Base-by-base conservation (phyloP, 1,140 invertebrate genomes). In the Camponotus pennsylvanicus region DNA sequence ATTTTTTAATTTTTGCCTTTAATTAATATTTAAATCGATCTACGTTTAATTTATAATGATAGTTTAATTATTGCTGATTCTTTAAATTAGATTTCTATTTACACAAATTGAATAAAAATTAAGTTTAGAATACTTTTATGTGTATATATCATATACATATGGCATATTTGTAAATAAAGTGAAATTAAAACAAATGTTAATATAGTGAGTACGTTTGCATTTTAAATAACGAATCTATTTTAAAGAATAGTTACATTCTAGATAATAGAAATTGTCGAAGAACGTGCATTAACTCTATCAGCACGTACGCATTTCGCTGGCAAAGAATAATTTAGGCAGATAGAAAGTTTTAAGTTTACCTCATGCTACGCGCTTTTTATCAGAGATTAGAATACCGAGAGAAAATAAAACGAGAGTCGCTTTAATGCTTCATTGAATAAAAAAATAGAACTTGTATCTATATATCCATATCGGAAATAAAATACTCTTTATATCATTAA, bases 311-410 rank as follows among this genome's bases (percentile, higher is more conserved):
- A 40, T 32, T 45, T 45, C 3, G 67, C 34, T 49, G 34, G 32
- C 57, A 42, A 34, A 61, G 75, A 71, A 89, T 87, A 88, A 86
- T 91, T 86, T 73, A 87, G 83, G 79, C 87, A 87, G 79, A 57
- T 90, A 91, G 84, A 91, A 92, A 91, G 88, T 91, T 27, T 27
- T 88, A 84, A 70, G 52, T 82, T 63, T 49, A 45, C 49, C 45
- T 69, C n/a, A 86, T 42, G 27, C 18, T 78, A 45, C 15, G 64
- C 55, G 15, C 21, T 70, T 15, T 37, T 86, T 82, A 73, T n/a
- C n/a, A 34, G 45, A 71, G n/a, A 78, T 70, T 64, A 64, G 77
- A 80, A 73, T 80, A 42, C 15, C 32, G 37, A 40, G n/a, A 82
- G 32, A 79, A 69, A 69, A 69, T 69, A 59, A 8, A 32, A 34